Evolutionary conservation across 1,140 invertebrate species (phyloP).

Genomic region (Drosophila kikkawai): DNA sequence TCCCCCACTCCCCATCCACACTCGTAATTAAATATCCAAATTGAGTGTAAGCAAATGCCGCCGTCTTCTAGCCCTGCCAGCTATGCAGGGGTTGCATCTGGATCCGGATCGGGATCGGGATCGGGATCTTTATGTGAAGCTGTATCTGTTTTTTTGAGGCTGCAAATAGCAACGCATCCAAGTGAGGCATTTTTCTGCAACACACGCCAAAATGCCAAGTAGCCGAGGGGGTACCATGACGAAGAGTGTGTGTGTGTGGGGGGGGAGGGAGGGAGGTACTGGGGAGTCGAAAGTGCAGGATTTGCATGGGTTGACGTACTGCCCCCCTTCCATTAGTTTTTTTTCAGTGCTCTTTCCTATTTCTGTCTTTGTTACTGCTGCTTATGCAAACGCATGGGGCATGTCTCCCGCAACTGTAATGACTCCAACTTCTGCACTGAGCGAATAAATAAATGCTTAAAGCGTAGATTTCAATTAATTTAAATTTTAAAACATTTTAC

Average conservation of each 20-base stretch:
- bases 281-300: slow-evolving; percentile 18
- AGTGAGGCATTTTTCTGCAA: slow-evolving; percentile 75
- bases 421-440: slow-evolving; percentile 54
- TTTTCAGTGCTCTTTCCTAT: slow-evolving; percentile 24
- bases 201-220: slow-evolving; percentile 71
- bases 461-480: not conserved
- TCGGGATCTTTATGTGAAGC: slow-evolving; percentile 28
- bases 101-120: slow-evolving; percentile 10
- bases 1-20: slow-evolving; percentile 2
- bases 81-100: slow-evolving; percentile 76
- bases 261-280: not conserved
- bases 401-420: slow-evolving; percentile 80
- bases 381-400: slow-evolving; percentile 79
- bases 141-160: slow-evolving; percentile 44
- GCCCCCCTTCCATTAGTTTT: not conserved
- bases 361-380: slow-evolving; percentile 52
- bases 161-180: slow-evolving; percentile 70
- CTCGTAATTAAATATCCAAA: slow-evolving; percentile 72
- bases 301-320: slow-evolving; percentile 53
- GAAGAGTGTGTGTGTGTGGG: not conserved
- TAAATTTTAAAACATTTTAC: not conserved
- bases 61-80: slow-evolving; percentile 36
- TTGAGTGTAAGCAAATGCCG: slow-evolving; percentile 67
- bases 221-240: slow-evolving; percentile 1
- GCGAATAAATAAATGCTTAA: not conserved